Evolutionary conservation across 2,888 invertebrate genomes (phyloP), one percentile per base, ranked within the genome.

Genomic region (Nephrocerus scutellatus): DNA sequence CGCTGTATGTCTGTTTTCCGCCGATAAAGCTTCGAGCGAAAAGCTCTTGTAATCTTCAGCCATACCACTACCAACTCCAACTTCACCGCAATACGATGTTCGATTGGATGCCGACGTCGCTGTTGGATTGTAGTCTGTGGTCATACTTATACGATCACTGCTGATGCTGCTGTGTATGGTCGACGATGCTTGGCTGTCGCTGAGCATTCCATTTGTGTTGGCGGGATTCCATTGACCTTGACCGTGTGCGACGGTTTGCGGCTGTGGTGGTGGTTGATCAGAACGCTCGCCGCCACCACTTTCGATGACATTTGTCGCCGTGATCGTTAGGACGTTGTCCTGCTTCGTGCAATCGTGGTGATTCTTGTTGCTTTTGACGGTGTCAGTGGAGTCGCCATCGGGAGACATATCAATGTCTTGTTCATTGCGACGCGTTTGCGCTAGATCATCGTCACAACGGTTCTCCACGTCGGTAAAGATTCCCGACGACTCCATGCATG

Each of bases 381-480:
- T 69, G 34, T 68, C 62, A 1, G 77, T 73, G 41, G 66, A 66
- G 19, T 64, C 64, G 19, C 70, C 71, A 55, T 81, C 83, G 3
- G 82, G 82, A 0, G 84, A 82, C 64, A 75, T 73, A 48, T 79
- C 79, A 40, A 71, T 55, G 44, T 48, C 53, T n/a, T n/a, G 49
- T 51, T 14, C 48, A 47, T 56, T 59, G 44, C 63, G 60, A 0
- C 65, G 59, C 57, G 64, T 63, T 49, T 71, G 69, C 4, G 70
- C 66, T 6, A 66, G 60, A 34, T 70, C 70, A 40, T 76, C 74
- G 52, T 84, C 83, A 38, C 79, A 79, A 28, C 79, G 75, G 53
- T 82, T 83, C 62, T 88, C 88, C 46, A 87, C 78, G 62, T 89
- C 89, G 1, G 89, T 89, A 57, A 87, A 89, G 32, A 89, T 82